phyloP scores from a whole-genome alignment of 2,113 vertebrate genomes.

The Acinonyx jubatus region DNA sequence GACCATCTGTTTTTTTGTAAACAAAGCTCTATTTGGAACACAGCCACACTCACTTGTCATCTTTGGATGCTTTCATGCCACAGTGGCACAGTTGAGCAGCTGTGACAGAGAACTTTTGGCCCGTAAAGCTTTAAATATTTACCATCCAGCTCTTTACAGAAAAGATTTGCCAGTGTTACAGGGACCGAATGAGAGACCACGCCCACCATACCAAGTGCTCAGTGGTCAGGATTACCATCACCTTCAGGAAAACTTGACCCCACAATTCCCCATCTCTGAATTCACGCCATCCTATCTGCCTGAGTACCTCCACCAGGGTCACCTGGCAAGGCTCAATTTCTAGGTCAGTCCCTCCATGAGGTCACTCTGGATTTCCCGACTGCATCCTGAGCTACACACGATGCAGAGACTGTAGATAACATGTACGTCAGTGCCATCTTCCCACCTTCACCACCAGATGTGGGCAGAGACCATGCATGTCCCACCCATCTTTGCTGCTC shows the following conservation, averaged over 20 bases:
- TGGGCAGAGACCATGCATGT: background rate
- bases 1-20: slow-evolving; percentile 22
- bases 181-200: background rate
- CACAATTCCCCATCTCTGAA: background rate
- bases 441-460: background rate
- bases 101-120: background rate
- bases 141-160: background rate
- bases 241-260: background rate
- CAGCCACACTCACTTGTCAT: background rate
- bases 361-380: background rate
- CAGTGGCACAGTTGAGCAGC: background rate
- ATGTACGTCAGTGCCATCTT: accelerated
- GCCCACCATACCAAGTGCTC: too few species aligned
- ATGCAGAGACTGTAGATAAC: background rate
- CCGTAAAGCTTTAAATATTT: slow-evolving; percentile 10
- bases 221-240: accelerated
- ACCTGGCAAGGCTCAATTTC: background rate
- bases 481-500: background rate
- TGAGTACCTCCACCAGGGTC: background rate
- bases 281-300: background rate
- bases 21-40: background rate
- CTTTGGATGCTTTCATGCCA: background rate
- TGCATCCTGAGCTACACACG: background rate
- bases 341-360: background rate
- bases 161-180: background rate